Conservation (phyloP, 2,797 vertebrate genomes). For the Alca torda region DNA sequence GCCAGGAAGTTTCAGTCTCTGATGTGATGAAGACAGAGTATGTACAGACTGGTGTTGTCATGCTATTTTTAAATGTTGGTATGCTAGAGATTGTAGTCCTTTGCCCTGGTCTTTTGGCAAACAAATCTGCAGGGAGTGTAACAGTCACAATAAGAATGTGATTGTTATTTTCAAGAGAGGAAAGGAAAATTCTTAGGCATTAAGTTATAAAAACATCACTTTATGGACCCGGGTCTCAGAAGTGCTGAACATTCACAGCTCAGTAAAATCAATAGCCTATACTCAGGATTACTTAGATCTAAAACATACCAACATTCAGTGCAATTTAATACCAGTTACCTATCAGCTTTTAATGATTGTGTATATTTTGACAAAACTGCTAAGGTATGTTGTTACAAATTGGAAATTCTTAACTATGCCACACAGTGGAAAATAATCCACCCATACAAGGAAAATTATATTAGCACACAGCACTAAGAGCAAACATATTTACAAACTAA, state of each 20-base stretch:
- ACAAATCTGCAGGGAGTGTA: neutral
- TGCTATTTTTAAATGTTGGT: conserved; percentile 31
- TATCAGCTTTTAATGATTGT: neutral
- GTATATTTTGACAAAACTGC: conserved; percentile 12
- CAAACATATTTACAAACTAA: conserved; percentile 61
- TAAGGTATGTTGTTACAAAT: neutral
- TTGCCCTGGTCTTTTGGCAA: conserved; percentile 3
- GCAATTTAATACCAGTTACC: neutral
- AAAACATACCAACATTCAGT: neutral
- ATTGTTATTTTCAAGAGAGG: conserved; percentile 20
- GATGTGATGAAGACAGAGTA: conserved; percentile 48
- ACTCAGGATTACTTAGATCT: neutral
- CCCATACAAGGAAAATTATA: conserved; percentile 37
- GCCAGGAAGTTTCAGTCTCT: conserved; percentile 58
- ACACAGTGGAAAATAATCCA: conserved; percentile 48
- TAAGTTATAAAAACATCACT: conserved; percentile 27
- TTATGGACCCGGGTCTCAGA: conserved; percentile 1
- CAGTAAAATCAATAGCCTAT: conserved; percentile 46
- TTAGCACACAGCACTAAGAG: conserved; percentile 46
- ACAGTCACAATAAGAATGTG: neutral
- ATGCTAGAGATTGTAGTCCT: neutral
- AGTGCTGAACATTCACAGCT: conserved; percentile 37
- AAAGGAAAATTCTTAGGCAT: conserved; percentile 12
- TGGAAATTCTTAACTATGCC: neutral
- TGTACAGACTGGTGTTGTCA: neutral